Base-by-base conservation (phyloP, 2,797 vertebrate genomes). In the Eleutherodactylus coqui region DNA sequence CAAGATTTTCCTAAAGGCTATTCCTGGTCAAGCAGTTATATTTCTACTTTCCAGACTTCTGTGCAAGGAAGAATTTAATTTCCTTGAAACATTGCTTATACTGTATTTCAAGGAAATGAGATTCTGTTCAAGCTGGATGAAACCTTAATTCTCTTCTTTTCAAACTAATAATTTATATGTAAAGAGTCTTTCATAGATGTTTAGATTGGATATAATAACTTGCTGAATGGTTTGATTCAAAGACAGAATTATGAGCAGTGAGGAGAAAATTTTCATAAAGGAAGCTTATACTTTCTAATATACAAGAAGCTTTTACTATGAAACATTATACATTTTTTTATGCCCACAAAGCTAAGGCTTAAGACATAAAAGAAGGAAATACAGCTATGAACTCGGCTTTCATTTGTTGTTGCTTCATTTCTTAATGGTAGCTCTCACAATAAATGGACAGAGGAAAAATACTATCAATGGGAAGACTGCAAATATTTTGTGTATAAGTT, bases 101-200 rank as follows among this genome's bases (percentile, higher is more conserved):
- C 82, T 36, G 88, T 75, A 88, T 77, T 89, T 88, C 85, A 91
- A 86, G 86, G 85, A 91, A 92, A 89, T 51, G 7, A 90, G 51
- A 55, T 91, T 88, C 8, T 0, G 86, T 79, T 79, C 83, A 81
- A 90, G 79, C 24, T 90, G 89, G 47, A 78, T 76, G 83, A 90
- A 90, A 89, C 85, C 70, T 88, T 90, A 47, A 73, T 91, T 91
- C 87, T 75, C 53, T 88, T 87, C 27, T 89, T 91, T 91, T 90
- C 81, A 91, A 81, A 83, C 36, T 77, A 90, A 86, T 91, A 92
- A 90, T 90, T 92, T 91, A 90, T 90, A 85, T 13, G 43, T 89
- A 87, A 86, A 79, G 3, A 89, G 58, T 17, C 79, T 62, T 87
- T 90, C 89, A 89, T 79, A 81, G 82, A 89, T 91, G 69, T 86